Evolutionary conservation across 2,113 vertebrate species (phyloP).

Genomic region (Stomatorhinus ivindoensis): DNA sequence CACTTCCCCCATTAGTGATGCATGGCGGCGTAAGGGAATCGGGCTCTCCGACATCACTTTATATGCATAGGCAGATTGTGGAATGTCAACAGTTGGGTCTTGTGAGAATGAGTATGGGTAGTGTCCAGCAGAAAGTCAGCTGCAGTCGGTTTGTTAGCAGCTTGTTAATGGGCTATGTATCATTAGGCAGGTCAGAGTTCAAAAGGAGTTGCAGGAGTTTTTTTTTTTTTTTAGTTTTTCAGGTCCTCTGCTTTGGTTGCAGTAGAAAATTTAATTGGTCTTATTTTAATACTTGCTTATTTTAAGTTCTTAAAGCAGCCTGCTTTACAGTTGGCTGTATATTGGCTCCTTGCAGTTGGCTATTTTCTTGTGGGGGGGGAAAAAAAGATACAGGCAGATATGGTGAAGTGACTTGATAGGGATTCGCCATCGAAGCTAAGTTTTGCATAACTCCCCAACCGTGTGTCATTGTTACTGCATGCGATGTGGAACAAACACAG

Average conservation of each 20-base stretch:
- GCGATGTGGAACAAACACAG: not conserved
- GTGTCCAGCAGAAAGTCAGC: not conserved
- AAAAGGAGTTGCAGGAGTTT: not conserved
- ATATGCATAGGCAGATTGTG: not conserved
- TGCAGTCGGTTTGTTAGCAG: slow-evolving; percentile 49
- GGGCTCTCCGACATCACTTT: slow-evolving; percentile 11
- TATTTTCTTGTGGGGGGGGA: slow-evolving; percentile 25
- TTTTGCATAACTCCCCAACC: not conserved
- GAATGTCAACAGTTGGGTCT: not conserved
- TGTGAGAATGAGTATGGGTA: not conserved
- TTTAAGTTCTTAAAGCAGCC: not conserved
- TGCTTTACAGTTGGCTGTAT: not conserved
- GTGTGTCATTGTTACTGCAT: not conserved
- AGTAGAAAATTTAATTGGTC: not conserved
- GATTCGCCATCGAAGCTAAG: not conserved
- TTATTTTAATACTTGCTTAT: not conserved
- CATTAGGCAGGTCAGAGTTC: slow-evolving; percentile 39
- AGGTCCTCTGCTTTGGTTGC: not conserved
- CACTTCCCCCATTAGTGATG: slow-evolving; percentile 4
- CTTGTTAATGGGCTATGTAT: slow-evolving; percentile 54
- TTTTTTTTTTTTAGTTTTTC: not conserved
- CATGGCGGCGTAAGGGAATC: slow-evolving; percentile 34
- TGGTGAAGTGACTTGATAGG: slow-evolving; percentile 40
- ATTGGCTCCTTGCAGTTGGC: not conserved
- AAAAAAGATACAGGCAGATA: slow-evolving; percentile 39